A percentile compares a stretch with the other conserved stretches of the same genome.
These are phyloP conservation scores for Thecocarcelia acutangulata DNA, from an alignment of 2,888 invertebrate genomes.

Conservation along the genomic window DNA sequence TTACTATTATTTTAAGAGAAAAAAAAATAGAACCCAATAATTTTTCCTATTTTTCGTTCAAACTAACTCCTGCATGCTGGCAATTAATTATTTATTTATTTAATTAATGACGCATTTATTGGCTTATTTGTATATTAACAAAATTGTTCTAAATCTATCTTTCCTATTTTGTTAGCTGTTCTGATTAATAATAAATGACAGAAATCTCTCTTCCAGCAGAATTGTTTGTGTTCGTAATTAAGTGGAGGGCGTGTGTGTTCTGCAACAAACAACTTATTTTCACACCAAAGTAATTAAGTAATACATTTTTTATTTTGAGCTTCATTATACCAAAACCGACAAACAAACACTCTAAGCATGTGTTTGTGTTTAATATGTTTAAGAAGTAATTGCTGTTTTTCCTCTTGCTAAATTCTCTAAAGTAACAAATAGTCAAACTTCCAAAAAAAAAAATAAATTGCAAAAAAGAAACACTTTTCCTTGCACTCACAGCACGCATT, in stretches of 20 bases:
- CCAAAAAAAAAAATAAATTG: background rate
- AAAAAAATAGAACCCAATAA: too few species aligned
- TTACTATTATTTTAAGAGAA: too few species aligned
- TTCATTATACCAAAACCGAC: background rate
- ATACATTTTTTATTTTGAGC: slow-evolving; percentile 1
- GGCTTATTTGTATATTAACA: slow-evolving; percentile 6
- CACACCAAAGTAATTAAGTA: slow-evolving; percentile 62
- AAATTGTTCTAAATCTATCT: background rate
- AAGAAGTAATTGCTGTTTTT: background rate
- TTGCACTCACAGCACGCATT: background rate
- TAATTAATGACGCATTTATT: too few species aligned
- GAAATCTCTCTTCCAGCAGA: background rate
- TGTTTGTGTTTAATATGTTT: background rate
- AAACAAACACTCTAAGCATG: background rate
- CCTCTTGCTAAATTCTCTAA: background rate
- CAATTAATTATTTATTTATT: too few species aligned
- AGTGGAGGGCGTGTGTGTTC: slow-evolving; percentile 42
- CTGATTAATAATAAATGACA: background rate
- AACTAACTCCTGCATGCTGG: too few species aligned
- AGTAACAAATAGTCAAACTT: slow-evolving; percentile 41
- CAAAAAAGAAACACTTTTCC: background rate
- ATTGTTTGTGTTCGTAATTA: slow-evolving; percentile 48
- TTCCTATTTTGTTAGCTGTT: background rate
- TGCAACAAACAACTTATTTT: slow-evolving; percentile 54
- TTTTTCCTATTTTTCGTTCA: too few species aligned